These are phyloP conservation scores for Thripadectes ignobilis DNA, from an alignment of 2,797 vertebrate genomes.

Conservation along the genomic window DNA sequence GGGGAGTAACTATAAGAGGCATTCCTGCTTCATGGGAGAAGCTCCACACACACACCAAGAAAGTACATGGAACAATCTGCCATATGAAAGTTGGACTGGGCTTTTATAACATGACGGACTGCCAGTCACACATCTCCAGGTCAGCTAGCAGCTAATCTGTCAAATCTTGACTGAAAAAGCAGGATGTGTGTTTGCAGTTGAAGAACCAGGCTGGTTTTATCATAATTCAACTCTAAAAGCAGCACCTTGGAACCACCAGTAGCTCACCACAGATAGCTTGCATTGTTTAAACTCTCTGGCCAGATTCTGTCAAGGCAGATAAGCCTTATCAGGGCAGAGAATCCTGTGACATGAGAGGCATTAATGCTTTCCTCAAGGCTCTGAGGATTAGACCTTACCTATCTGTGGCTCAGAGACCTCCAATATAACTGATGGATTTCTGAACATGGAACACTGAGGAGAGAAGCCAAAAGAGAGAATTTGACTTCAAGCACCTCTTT, in stretches of 20 bases:
- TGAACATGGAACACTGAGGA: neutral
- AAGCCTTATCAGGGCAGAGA: neutral
- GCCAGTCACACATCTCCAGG: neutral
- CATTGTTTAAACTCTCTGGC: neutral
- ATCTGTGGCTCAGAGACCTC: neutral
- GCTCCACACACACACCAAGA: neutral
- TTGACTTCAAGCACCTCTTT: neutral
- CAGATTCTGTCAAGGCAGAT: neutral
- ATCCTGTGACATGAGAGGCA: neutral
- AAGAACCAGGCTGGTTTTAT: neutral
- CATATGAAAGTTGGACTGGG: neutral
- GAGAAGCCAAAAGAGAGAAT: neutral
- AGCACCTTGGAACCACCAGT: neutral
- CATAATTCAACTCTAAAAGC: neutral
- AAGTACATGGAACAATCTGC: neutral
- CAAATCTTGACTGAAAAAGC: neutral
- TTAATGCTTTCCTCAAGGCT: neutral
- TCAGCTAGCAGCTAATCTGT: neutral
- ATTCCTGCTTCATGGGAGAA: neutral
- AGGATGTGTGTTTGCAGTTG: neutral
- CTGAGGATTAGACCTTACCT: neutral
- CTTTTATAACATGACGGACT: neutral
- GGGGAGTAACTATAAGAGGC: too few species aligned
- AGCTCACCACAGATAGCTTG: neutral
- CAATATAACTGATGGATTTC: neutral